A percentile compares a stretch with the other conserved stretches of the same genome.
Conservation (phyloP, 2,888 invertebrate genomes). For the Parnassius smintheus region DNA sequence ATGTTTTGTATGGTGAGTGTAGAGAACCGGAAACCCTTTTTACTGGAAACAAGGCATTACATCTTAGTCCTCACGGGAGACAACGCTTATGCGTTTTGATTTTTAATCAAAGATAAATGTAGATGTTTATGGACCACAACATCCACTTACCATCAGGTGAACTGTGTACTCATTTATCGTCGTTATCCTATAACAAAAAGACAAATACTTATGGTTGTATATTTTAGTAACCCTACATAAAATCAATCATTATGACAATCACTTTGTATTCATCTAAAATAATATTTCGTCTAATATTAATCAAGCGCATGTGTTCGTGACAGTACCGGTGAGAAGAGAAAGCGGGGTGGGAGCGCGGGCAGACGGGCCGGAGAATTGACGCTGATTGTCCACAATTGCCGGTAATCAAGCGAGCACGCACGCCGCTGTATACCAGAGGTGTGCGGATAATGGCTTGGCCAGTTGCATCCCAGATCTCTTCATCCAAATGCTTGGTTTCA, state of each 20-base stretch:
- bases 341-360: constrained; percentile 44
- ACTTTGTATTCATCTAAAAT: background rate
- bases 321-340: constrained; percentile 76
- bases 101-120: too few relatives aligned
- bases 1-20: too few relatives aligned
- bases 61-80: too few relatives aligned
- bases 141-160: too few relatives aligned
- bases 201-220: too few relatives aligned
- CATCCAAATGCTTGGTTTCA: background rate
- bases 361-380: constrained; percentile 58
- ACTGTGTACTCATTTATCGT: too few relatives aligned
- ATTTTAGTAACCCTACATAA: background rate
- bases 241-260: constrained; percentile 1
- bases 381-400: constrained; percentile 75
- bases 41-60: too few relatives aligned
- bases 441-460: constrained; percentile 24
- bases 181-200: too few relatives aligned
- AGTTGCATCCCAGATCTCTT: constrained; percentile 12
- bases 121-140: too few relatives aligned
- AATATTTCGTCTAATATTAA: background rate
- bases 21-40: too few relatives aligned
- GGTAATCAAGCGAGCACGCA: constrained; percentile 53
- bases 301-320: constrained; percentile 36
- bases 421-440: constrained; percentile 35
- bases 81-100: too few relatives aligned